These are phyloP conservation scores for Ochotona curzoniae DNA, from an alignment of 2,113 vertebrate genomes.

Conservation along the genomic window DNA sequence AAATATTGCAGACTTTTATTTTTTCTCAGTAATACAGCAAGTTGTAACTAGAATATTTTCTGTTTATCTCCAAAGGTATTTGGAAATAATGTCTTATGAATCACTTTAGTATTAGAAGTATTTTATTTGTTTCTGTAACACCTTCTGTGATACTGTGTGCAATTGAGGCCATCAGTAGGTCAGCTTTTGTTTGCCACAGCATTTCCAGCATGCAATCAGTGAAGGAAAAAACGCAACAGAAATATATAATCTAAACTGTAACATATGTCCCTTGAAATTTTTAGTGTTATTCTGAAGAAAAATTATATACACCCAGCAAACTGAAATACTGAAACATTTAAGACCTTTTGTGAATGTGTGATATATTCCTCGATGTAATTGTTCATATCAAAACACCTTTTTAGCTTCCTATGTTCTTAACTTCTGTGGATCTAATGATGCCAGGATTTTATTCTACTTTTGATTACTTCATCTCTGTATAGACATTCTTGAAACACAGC, in stretches of 20 bases:
- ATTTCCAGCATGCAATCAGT: not conserved
- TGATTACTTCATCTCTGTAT: not conserved
- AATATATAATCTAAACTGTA: not conserved
- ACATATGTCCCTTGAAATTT: slow-evolving; percentile 33
- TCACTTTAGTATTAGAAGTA: not conserved
- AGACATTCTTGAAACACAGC: not conserved
- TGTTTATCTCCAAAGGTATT: slow-evolving; percentile 1
- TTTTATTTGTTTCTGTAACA: not conserved
- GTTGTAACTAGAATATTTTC: not conserved
- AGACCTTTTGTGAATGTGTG: not conserved
- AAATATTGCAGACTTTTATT: not conserved
- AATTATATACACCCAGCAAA: not conserved
- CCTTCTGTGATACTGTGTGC: not conserved
- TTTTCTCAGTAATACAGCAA: not conserved
- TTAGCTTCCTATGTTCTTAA: not conserved
- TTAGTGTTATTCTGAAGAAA: slow-evolving; percentile 22
- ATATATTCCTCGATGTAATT: not conserved
- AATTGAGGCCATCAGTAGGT: not conserved
- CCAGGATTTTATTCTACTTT: slow-evolving; percentile 3
- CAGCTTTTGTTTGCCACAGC: not conserved
- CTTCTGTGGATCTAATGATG: not conserved
- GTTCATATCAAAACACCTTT: not conserved
- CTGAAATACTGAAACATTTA: slow-evolving; percentile 14
- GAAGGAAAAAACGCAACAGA: not conserved
- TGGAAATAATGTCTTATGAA: slow-evolving; percentile 53